Base-by-base conservation (phyloP, 2,113 vertebrate genomes). In the Nymphicus hollandicus region DNA sequence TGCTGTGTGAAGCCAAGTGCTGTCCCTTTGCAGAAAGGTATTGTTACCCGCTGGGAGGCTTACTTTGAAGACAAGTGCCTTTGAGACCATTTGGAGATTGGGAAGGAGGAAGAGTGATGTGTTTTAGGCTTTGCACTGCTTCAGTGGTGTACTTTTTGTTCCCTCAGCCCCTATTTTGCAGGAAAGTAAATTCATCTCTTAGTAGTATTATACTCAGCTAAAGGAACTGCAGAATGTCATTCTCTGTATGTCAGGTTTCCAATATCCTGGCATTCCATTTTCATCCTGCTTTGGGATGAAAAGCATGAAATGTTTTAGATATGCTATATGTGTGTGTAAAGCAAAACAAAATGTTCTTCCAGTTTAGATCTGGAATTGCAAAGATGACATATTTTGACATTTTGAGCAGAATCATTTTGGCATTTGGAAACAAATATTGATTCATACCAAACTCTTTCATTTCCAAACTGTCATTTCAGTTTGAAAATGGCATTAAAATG, bases 341-440 rank as follows among this genome's bases (percentile, higher is more conserved):
- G 58, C 9, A 43, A 81, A 88, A 58, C 70, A 84, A 58, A 72
- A 65, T 68, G 65, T 91, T 83, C 72, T 89, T 87, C n/a, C 74
- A 80, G 33, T 91, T 91, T 44, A 72, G 66, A 76, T 73, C n/a
- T 58, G 66, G 84, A 87, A 72, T 73, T 73, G 46, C 0, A 0
- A 91, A 91, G 70, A 65, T 73, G 78, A 69, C 81, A 80, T 89
- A 95, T 95, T 95, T 95, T 92, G 91, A 93, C 94, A 96, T 95
- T 93, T 96, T 82, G 49, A 91, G 68, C 58, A 89, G 74, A 95
- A 94, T 89, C 91, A 46, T 87, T 89, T 94, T 96, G 91, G 71
- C 87, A 91, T 94, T 91, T 91, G 84, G 89, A 91, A 93, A 58
- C 31, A 97, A 96, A 95, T 95, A 96, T 96, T 96, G 95, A 93